Conservation (phyloP, 1,140 invertebrate genomes). For the Drosophila setifemur region DNA sequence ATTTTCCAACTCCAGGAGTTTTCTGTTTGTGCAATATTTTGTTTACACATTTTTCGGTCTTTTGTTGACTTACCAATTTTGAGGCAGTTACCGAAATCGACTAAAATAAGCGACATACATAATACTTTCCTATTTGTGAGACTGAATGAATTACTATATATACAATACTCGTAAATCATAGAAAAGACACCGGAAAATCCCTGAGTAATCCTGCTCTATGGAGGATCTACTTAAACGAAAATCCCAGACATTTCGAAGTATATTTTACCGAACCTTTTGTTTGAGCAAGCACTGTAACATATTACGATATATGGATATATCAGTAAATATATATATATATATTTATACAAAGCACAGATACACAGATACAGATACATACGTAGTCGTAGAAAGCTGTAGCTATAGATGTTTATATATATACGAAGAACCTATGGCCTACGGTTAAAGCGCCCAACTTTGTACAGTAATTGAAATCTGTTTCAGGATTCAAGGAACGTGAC, state of each 20-base stretch:
- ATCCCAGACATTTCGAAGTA: slow-evolving; percentile 40
- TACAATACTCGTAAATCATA: slow-evolving; percentile 62
- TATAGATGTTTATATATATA: slow-evolving; percentile 39
- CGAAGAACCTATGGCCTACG: slow-evolving; percentile 36
- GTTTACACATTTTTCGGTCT: not conserved
- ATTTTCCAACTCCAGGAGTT: too few relatives aligned
- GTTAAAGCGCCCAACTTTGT: slow-evolving; percentile 60
- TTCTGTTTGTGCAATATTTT: slow-evolving; percentile 35
- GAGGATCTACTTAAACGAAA: not conserved
- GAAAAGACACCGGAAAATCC: slow-evolving; percentile 11
- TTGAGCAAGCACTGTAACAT: slow-evolving; percentile 40
- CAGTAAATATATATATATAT: slow-evolving; percentile 33
- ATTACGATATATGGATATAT: slow-evolving; percentile 32
- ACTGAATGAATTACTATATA: slow-evolving; percentile 76
- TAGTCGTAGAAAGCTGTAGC: slow-evolving; percentile 43
- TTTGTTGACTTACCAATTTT: not conserved
- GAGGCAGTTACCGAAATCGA: slow-evolving; percentile 13
- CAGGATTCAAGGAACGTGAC: slow-evolving; percentile 75
- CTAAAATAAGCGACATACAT: slow-evolving; percentile 38
- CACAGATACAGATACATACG: slow-evolving; percentile 25
- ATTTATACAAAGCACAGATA: slow-evolving; percentile 37
- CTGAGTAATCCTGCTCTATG: not conserved
- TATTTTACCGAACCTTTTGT: slow-evolving; percentile 43
- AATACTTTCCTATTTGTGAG: slow-evolving; percentile 80
- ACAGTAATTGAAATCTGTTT: slow-evolving; percentile 80